Evolutionary conservation across 2,888 invertebrate genomes (phyloP).

Genomic region (Athalia circularis): DNA sequence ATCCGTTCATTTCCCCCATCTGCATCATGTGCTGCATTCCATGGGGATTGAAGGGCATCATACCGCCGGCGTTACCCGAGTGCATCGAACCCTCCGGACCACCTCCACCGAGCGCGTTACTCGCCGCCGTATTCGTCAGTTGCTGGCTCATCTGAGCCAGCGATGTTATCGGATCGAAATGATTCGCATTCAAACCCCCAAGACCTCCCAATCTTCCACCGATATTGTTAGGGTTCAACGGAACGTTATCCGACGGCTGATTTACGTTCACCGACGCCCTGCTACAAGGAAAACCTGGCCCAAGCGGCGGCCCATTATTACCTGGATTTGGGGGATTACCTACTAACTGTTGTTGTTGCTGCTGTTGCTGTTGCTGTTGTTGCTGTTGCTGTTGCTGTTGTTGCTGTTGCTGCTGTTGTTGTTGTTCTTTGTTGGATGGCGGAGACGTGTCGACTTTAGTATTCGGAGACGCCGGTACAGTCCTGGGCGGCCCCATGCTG

Average conservation of each 20-base stretch:
- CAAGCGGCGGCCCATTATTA: constrained; percentile 52
- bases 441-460: constrained; percentile 71
- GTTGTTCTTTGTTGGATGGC: constrained; percentile 65
- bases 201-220: constrained; percentile 70
- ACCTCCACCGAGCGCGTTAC: constrained; percentile 77
- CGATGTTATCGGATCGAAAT: constrained; percentile 95
- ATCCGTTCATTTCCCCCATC: constrained; percentile 73
- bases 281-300: constrained; percentile 66
- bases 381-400: constrained; percentile 58
- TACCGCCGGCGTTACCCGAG: constrained; percentile 70
- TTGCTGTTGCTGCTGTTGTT: constrained; percentile 60
- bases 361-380: constrained; percentile 60
- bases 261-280: constrained; percentile 68
- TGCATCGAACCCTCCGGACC: constrained; percentile 73
- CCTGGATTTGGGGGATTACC: constrained; percentile 64
- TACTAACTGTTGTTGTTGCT: constrained; percentile 75
- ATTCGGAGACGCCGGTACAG: constrained; percentile 71
- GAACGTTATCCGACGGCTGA: constrained; percentile 78
- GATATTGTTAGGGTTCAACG: constrained; percentile 81
- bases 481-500: constrained; percentile 71
- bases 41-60: constrained; percentile 77
- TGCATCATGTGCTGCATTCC: constrained; percentile 72
- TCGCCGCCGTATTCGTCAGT: constrained; percentile 85
- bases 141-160: constrained; percentile 97
- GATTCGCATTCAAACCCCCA: constrained; percentile 75